Evolutionary conservation across 2,888 invertebrate genomes (phyloP), one percentile per base, ranked within the genome.

Genomic region (Leptopterna dolabrata): DNA sequence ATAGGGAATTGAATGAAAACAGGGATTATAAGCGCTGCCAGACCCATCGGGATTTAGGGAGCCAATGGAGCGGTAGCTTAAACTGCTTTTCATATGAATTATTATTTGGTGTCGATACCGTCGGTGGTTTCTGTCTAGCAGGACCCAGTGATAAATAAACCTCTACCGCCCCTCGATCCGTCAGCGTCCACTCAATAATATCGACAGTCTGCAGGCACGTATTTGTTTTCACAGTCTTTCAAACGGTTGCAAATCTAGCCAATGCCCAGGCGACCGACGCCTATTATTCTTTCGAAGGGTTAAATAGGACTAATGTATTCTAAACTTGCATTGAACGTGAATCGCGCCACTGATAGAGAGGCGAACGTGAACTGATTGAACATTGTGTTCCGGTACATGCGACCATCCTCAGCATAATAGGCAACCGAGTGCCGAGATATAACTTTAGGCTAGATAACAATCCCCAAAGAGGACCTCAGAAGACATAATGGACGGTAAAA

Each of bases 1-100:
- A 24, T 24, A 63, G 43, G 81, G 83, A 83, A 83, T 83, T 70
- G 83, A 83, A 83, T 83, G 83, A 70, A 83, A 83, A 83, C 70
- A 83, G 43, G 83, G 70, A 83, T 70, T 83, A 70, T 45, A 45
- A 4, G 13, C 78, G 14, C 78, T 2, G 43, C 41, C 24, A n/a
- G 41, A 13, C 45, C 13, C 73, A 14, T 1, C 73, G 45, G 78
- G 73, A 55, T 81, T 81, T 63, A 55, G 45, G 24, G 55, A 55
- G 27, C 55, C 51, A 36, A 36, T 81, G 81, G 63, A 55, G 81
- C 30, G 30, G 36, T 81, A 55, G 81, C 63, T 55, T 81, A 81
- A 81, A 55, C 51, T 51, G 55, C 81, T 51, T 81, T 81, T 55
- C 63, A 55, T 81, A 29, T 81, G 81, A 51, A 63, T 51, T 81